Percentiles rank a stretch among this genome's conserved stretches.
Conservation (phyloP, 1,140 invertebrate genomes). For the Hestina assimilis region DNA sequence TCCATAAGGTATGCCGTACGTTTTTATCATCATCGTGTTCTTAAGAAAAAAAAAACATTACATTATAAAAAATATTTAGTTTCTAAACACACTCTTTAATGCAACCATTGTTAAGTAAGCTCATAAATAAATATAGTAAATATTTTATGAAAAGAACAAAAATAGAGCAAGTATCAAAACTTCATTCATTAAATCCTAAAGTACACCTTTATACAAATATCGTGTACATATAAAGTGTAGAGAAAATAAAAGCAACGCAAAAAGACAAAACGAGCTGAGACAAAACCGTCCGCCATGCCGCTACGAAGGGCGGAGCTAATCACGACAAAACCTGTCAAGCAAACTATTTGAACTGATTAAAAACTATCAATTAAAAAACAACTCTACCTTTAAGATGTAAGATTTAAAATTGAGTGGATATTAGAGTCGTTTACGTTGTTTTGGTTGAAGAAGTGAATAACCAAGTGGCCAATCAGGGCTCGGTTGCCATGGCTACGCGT, state of each 20-base stretch:
- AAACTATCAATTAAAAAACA: constrained; percentile 37
- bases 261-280: constrained; percentile 55
- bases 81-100: too few species aligned
- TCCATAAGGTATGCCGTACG: too few species aligned
- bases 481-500: constrained; percentile 59
- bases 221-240: constrained; percentile 13
- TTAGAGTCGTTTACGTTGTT: constrained; percentile 42
- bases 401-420: constrained; percentile 44
- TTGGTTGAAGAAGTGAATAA: constrained; percentile 11
- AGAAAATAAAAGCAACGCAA: constrained; percentile 47
- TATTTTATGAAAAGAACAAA: not conserved
- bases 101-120: not conserved
- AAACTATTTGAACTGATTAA: constrained; percentile 30
- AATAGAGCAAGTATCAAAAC: constrained; percentile 9
- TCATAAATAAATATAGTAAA: not conserved
- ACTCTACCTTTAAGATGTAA: constrained; percentile 36
- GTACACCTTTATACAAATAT: constrained; percentile 10
- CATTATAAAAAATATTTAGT: too few species aligned
- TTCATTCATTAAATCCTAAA: constrained; percentile 22
- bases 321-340: constrained; percentile 29
- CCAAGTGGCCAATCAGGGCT: constrained; percentile 70
- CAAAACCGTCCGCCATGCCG: constrained; percentile 65
- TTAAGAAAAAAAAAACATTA: not conserved
- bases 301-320: constrained; percentile 68
- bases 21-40: too few species aligned